phyloP scores from a whole-genome alignment of 2,113 vertebrate species.

The Ammospiza nelsoni region DNA sequence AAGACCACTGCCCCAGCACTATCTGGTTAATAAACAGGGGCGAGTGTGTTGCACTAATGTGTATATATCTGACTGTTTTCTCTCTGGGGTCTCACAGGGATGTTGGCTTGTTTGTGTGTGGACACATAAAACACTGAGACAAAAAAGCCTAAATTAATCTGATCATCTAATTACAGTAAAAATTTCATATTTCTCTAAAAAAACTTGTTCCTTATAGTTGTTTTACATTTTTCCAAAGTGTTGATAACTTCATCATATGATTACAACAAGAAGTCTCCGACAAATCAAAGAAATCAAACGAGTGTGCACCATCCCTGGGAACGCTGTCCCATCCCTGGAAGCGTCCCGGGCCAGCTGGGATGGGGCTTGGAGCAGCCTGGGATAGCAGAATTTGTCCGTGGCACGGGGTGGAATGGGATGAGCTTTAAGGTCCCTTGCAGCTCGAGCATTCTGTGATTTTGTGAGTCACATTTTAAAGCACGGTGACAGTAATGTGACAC shows the following conservation, averaged over 20 bases:
- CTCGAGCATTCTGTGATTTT: neutral
- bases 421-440: neutral
- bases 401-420: neutral
- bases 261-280: neutral
- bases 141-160: neutral
- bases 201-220: neutral
- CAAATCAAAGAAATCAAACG: neutral
- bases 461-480: rapidly evolving
- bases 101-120: neutral
- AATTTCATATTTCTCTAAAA: neutral
- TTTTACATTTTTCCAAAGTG: neutral
- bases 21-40: neutral
- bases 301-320: neutral
- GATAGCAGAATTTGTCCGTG: rapidly evolving
- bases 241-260: neutral
- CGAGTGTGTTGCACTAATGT: neutral
- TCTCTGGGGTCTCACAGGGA: neutral
- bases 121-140: neutral
- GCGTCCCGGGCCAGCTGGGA: neutral
- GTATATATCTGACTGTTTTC: neutral
- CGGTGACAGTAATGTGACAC: rapidly evolving
- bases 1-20: neutral
- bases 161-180: neutral
- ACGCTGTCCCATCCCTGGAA: neutral
- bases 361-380: neutral